Percentiles rank a stretch among this genome's conserved stretches.
These are phyloP conservation scores for Petrocephalus zakoni DNA, from an alignment of 2,113 vertebrate genomes.

Conservation along the genomic window DNA sequence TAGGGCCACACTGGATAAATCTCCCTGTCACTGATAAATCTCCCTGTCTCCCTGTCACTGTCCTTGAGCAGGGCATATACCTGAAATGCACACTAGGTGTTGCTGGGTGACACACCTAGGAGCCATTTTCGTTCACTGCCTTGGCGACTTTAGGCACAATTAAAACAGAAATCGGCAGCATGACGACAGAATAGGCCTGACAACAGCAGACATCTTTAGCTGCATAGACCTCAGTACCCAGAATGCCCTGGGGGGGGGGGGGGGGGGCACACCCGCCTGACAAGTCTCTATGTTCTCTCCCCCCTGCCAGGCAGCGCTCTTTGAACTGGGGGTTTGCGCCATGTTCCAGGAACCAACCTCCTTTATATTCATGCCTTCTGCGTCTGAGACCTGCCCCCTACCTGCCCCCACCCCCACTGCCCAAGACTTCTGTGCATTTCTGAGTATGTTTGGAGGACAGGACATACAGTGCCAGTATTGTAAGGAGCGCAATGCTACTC, in stretches of 20 bases:
- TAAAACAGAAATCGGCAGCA: not conserved
- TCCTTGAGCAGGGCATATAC: no score
- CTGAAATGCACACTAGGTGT: not conserved
- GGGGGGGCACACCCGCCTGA: constrained; percentile 30
- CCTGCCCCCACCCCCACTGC: not conserved
- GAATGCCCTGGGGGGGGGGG: not conserved
- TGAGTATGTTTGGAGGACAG: not conserved
- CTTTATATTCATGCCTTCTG: constrained; percentile 49
- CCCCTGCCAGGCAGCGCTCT: constrained; percentile 44
- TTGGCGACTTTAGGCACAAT: not conserved
- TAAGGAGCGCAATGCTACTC: not conserved
- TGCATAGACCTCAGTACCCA: not conserved
- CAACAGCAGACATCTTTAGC: not conserved
- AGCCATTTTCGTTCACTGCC: not conserved
- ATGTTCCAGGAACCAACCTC: constrained; percentile 32
- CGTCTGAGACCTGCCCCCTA: not conserved
- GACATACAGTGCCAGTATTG: not conserved
- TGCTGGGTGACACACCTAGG: not conserved
- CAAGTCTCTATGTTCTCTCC: constrained; percentile 28
- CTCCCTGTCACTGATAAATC: no score
- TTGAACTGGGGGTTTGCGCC: constrained; percentile 48
- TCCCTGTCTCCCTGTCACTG: no score
- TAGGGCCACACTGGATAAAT: no score
- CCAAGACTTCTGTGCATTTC: not conserved
- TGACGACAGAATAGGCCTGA: not conserved